These are phyloP conservation scores for Plumapathes pennacea DNA, from an alignment of 92 coral and sea anemone genomes.

Conservation along the genomic window DNA sequence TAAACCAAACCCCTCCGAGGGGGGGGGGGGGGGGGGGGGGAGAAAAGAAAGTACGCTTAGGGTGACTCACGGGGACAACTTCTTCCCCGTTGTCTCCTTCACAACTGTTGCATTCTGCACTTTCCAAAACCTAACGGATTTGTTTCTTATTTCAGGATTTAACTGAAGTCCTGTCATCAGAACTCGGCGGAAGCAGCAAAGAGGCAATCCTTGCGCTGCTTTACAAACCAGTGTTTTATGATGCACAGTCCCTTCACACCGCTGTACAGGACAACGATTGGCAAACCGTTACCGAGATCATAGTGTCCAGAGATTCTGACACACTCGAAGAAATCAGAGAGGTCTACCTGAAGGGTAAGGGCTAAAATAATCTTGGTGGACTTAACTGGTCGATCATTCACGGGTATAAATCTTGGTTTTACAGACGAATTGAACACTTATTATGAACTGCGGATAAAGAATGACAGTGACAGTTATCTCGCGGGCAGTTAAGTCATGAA, in stretches of 20 bases:
- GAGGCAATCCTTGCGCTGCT: constrained; percentile 59
- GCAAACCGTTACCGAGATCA: constrained; percentile 56
- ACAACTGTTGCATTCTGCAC: no score
- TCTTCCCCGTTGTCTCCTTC: no score
- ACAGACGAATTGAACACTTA: no score
- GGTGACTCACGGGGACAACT: not conserved
- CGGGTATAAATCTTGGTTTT: no score
- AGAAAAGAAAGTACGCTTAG: no score
- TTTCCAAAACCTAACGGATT: no score
- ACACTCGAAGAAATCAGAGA: constrained; percentile 47
- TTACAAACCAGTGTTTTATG: constrained; percentile 56
- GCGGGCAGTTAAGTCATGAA: no score
- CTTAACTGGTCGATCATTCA: no score
- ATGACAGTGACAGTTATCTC: no score
- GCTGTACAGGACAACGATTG: constrained; percentile 58
- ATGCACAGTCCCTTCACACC: constrained; percentile 50
- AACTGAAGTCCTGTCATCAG: constrained; percentile 40
- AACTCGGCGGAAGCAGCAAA: constrained; percentile 51
- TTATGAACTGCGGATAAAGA: no score
- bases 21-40: no score
- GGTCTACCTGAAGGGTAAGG: constrained; percentile 54
- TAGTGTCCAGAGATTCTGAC: constrained; percentile 58
- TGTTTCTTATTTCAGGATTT: constrained; percentile 44
- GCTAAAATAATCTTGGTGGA: not conserved
- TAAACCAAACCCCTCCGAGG: no score